A percentile compares a stretch with the other conserved stretches of the same genome.
phyloP scores from a whole-genome alignment of 1,140 invertebrate genomes.

The Euschistus heros region DNA sequence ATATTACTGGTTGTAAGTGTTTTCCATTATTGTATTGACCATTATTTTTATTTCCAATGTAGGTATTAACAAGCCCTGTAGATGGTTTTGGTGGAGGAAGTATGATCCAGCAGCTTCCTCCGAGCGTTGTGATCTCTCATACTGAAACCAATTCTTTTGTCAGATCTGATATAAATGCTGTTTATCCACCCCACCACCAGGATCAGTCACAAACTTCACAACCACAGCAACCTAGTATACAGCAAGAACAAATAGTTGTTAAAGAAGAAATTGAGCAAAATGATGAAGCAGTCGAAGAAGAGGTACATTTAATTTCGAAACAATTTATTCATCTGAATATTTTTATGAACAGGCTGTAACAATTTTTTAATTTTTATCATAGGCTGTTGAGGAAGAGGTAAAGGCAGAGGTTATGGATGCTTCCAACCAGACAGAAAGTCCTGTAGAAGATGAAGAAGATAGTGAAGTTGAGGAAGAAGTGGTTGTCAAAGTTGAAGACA shows the following conservation, averaged over 20 bases:
- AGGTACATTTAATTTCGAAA: slow-evolving; percentile 12
- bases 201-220: not conserved
- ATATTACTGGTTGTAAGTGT: too few species aligned
- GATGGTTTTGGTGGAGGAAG: slow-evolving; percentile 5
- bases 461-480: slow-evolving; percentile 21
- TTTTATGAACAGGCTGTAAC: not conserved
- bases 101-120: slow-evolving; percentile 18
- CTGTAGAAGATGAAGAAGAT: slow-evolving; percentile 28
- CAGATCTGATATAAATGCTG: slow-evolving; percentile 17
- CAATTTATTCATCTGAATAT: not conserved
- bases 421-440: slow-evolving; percentile 65
- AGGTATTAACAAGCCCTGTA: slow-evolving; percentile 7
- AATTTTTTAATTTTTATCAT: not conserved
- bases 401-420: slow-evolving; percentile 53
- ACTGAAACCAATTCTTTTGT: slow-evolving; percentile 24
- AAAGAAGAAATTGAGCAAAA: slow-evolving; percentile 19
- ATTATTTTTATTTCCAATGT: too few species aligned
- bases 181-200: slow-evolving; percentile 1
- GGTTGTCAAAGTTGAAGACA: slow-evolving; percentile 24
- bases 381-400: slow-evolving; percentile 1
- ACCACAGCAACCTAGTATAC: not conserved
- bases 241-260: slow-evolving; percentile 3
- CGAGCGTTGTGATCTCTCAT: slow-evolving; percentile 23
- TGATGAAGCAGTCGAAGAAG: slow-evolving; percentile 18
- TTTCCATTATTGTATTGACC: too few species aligned